Conservation (phyloP, 2,888 invertebrate species). For the Amphiduros pacificus region DNA sequence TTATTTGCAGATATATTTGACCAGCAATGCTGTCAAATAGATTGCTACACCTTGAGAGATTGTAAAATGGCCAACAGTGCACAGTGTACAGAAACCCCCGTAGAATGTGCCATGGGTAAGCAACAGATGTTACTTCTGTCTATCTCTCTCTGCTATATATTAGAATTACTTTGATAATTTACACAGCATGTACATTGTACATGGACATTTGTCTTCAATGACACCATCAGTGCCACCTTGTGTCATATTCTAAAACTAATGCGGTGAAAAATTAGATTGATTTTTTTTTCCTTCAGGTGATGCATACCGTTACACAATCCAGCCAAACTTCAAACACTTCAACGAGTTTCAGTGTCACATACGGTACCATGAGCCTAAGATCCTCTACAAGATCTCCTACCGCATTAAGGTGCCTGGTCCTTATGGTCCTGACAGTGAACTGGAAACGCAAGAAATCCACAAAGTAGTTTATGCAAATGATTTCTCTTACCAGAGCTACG, state of each 20-base stretch:
- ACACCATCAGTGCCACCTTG: too few species aligned
- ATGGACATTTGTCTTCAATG: too few species aligned
- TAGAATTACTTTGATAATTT: too few species aligned
- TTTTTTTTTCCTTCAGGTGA: neutral
- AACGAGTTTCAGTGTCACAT: constrained; percentile 51
- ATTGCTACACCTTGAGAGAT: neutral
- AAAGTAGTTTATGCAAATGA: constrained; percentile 16
- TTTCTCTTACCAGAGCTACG: constrained; percentile 12
- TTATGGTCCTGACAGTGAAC: constrained; percentile 17
- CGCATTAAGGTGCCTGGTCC: constrained; percentile 38
- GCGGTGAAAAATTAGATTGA: too few species aligned
- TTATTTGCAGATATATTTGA: neutral
- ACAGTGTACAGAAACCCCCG: neutral
- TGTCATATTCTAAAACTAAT: too few species aligned
- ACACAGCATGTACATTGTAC: too few species aligned
- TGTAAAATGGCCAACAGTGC: neutral
- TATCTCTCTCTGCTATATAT: too few species aligned
- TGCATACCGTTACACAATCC: constrained; percentile 36
- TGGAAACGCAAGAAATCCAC: constrained; percentile 22
- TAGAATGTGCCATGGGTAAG: neutral
- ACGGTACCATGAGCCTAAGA: constrained; percentile 38
- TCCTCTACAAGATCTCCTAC: constrained; percentile 50
- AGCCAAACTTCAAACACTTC: constrained; percentile 41
- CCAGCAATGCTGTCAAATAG: neutral
- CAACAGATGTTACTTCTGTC: too few species aligned